A percentile compares a stretch with the other conserved stretches of the same genome.
These are phyloP conservation scores for Mylabris phalerata DNA, from an alignment of 1,140 invertebrate species.

Conservation along the genomic window DNA sequence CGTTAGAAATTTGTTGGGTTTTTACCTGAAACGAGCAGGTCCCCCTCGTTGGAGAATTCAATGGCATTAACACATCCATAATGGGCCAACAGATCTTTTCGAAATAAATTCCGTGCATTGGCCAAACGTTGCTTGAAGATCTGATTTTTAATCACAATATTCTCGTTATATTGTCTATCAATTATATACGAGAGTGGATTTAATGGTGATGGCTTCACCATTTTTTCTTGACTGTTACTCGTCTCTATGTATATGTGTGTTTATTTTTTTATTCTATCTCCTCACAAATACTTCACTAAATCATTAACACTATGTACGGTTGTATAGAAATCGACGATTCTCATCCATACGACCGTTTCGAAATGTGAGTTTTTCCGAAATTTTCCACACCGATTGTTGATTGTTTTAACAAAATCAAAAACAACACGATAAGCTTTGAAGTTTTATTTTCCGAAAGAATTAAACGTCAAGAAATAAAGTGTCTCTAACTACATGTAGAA, in stretches of 20 bases:
- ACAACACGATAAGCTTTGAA: neutral
- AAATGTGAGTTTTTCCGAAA: too few relatives aligned
- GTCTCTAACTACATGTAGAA: neutral
- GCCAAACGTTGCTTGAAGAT: constrained; percentile 58
- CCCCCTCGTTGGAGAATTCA: constrained; percentile 85
- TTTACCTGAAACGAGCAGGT: constrained; percentile 80
- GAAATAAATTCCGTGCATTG: constrained; percentile 66
- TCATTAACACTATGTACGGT: too few relatives aligned
- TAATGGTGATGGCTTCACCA: constrained; percentile 43
- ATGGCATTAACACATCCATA: constrained; percentile 96
- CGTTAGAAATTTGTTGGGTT: neutral
- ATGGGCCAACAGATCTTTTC: constrained; percentile 80
- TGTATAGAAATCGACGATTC: too few relatives aligned
- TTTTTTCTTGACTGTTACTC: constrained; percentile 17
- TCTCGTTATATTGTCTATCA: constrained; percentile 47
- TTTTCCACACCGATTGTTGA: too few relatives aligned
- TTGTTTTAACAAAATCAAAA: neutral
- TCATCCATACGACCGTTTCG: too few relatives aligned
- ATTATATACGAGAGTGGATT: constrained; percentile 47
- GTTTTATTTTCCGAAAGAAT: neutral
- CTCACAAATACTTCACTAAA: too few relatives aligned
- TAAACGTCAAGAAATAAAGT: neutral
- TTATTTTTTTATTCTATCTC: too few relatives aligned
- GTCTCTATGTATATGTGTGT: neutral
- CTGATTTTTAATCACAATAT: constrained; percentile 44